These are phyloP conservation scores for Scylla paramamosain DNA, from an alignment of 1,140 invertebrate species.

Conservation along the genomic window DNA sequence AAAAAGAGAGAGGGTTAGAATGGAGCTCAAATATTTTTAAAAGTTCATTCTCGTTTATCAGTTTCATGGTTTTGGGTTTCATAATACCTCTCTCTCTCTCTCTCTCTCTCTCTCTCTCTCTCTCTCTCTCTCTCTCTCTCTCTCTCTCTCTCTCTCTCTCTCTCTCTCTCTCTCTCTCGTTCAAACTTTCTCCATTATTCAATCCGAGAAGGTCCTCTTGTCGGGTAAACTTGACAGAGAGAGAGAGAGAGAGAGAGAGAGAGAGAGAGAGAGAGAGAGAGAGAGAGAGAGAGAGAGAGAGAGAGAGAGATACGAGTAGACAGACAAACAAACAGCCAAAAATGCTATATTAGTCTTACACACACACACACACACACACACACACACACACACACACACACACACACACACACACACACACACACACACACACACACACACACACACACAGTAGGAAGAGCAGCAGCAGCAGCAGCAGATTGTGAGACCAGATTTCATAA, in stretches of 20 bases:
- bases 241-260: conserved; percentile 2
- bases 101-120: not conserved
- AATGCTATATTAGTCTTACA: not conserved
- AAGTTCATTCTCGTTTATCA: too few species aligned
- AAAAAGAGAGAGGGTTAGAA: not conserved
- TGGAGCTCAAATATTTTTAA: too few species aligned
- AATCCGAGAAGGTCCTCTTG: not conserved
- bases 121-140: conserved; percentile 19
- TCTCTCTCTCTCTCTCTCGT: not conserved
- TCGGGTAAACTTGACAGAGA: not conserved
- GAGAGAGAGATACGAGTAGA: not conserved
- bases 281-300: conserved; percentile 34
- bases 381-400: too few species aligned
- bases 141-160: conserved; percentile 20
- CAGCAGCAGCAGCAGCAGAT: not conserved
- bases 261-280: not conserved
- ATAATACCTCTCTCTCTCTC: not conserved
- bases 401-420: not conserved
- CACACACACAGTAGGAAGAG: not conserved
- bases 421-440: conserved; percentile 3
- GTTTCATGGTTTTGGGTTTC: too few species aligned
- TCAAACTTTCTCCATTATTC: not conserved
- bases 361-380: too few species aligned
- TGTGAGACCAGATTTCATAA: conserved; percentile 23
- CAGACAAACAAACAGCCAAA: not conserved